These are phyloP conservation scores for Gavia stellata DNA, from an alignment of 2,113 vertebrate species.

Conservation along the genomic window DNA sequence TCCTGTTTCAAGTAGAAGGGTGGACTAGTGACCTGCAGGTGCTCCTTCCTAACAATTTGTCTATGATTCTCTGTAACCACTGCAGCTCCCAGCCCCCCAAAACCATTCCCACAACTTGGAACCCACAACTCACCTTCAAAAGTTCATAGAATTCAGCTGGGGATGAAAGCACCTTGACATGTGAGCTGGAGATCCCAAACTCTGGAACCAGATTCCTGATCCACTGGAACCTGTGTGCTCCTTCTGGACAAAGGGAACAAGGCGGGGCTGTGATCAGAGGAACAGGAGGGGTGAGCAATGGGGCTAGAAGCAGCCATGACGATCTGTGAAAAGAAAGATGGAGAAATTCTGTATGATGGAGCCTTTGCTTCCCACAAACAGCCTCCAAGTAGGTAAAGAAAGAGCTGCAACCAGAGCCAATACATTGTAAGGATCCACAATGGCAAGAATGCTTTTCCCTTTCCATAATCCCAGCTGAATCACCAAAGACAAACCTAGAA, in stretches of 20 bases:
- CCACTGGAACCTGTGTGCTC: slow-evolving; percentile 84
- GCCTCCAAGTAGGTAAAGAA: neutral
- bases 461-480: neutral
- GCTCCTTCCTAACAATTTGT: neutral
- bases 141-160: slow-evolving; percentile 90
- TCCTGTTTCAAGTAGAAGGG: neutral
- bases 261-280: slow-evolving; percentile 68
- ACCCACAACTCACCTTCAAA: slow-evolving; percentile 81
- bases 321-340: slow-evolving; percentile 73
- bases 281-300: slow-evolving; percentile 79
- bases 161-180: slow-evolving; percentile 83
- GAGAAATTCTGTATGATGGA: neutral
- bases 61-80: neutral
- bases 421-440: neutral
- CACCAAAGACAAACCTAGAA: neutral
- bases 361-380: neutral
- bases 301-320: slow-evolving; percentile 88
- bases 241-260: slow-evolving; percentile 74
- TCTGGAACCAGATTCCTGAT: slow-evolving; percentile 89
- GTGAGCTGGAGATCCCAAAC: slow-evolving; percentile 85
- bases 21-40: neutral
- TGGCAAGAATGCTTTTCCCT: neutral
- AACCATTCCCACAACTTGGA: neutral
- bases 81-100: neutral
- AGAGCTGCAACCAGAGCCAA: neutral